Percentiles rank a stretch among this genome's conserved stretches.
Conservation (phyloP, 2,888 invertebrate species). For the Chrysomela aeneicollis region DNA sequence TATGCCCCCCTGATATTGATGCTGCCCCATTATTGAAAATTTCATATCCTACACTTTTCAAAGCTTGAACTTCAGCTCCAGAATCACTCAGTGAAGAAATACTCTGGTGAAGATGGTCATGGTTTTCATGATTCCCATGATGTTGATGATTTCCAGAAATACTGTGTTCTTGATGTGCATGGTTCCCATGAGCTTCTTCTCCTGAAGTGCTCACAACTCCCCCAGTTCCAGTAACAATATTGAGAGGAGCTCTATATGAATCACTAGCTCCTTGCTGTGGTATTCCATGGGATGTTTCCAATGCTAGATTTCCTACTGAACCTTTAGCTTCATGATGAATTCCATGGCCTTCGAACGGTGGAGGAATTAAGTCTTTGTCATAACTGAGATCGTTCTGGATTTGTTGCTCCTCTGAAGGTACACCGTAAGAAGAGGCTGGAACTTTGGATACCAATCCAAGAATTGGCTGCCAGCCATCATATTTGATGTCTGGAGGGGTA, state of each 20-base stretch:
- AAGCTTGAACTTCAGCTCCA: slow-evolving; percentile 53
- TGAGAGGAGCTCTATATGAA: slow-evolving; percentile 65
- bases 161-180: slow-evolving; percentile 44
- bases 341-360: slow-evolving; percentile 48
- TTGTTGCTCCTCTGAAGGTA: slow-evolving; percentile 47
- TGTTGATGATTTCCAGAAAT: slow-evolving; percentile 43
- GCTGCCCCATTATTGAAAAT: slow-evolving; percentile 48
- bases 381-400: slow-evolving; percentile 43
- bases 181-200: slow-evolving; percentile 49
- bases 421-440: slow-evolving; percentile 53
- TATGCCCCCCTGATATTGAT: slow-evolving; percentile 17
- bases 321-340: slow-evolving; percentile 39
- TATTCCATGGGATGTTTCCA: slow-evolving; percentile 37
- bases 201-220: slow-evolving; percentile 56
- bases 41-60: slow-evolving; percentile 62
- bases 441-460: slow-evolving; percentile 68
- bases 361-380: slow-evolving; percentile 52
- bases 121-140: slow-evolving; percentile 7
- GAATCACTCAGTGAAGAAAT: slow-evolving; percentile 24
- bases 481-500: slow-evolving; percentile 76
- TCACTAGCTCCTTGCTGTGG: slow-evolving; percentile 56
- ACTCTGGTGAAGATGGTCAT: slow-evolving; percentile 42
- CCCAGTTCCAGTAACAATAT: slow-evolving; percentile 60
- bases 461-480: slow-evolving; percentile 89
- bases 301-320: slow-evolving; percentile 32